These are phyloP conservation scores for Leptopilina syphax DNA, from an alignment of 2,888 invertebrate genomes.

Conservation along the genomic window DNA sequence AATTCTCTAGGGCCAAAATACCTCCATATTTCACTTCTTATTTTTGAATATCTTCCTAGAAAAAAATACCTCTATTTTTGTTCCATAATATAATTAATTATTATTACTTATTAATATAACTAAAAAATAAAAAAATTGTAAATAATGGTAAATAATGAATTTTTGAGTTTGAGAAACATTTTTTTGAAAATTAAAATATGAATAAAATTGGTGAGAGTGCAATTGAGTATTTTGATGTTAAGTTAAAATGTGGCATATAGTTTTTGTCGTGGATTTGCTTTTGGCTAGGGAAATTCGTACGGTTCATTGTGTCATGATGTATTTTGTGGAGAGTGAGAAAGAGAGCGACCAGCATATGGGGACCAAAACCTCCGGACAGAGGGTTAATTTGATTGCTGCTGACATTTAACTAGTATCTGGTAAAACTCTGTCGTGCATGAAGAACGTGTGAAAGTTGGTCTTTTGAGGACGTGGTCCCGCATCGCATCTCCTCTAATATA, in stretches of 20 bases:
- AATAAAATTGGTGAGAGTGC: background rate
- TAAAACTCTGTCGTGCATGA: conserved; percentile 22
- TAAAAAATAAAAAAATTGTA: too few species aligned
- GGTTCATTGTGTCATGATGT: conserved; percentile 8
- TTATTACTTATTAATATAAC: too few species aligned
- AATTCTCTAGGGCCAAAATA: too few species aligned
- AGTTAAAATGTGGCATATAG: background rate
- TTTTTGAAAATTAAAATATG: too few species aligned
- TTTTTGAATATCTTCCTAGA: too few species aligned
- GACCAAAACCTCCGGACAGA: conserved; percentile 20
- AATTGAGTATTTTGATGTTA: background rate
- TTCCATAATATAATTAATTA: too few species aligned
- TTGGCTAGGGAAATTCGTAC: background rate
- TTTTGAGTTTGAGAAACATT: too few species aligned
- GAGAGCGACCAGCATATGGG: conserved; percentile 13
- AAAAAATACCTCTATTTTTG: too few species aligned
- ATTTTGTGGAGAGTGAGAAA: conserved; percentile 17
- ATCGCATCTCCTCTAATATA: background rate
- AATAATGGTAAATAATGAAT: too few species aligned
- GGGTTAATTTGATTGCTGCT: conserved; percentile 33
- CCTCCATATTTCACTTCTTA: too few species aligned
- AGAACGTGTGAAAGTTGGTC: conserved; percentile 34
- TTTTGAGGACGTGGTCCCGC: conserved; percentile 11
- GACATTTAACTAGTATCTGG: conserved; percentile 33
- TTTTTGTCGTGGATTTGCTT: background rate